Percentiles rank a stretch among this genome's conserved stretches.
Conservation (phyloP, 2,797 vertebrate species). For the Spheniscus humboldti region DNA sequence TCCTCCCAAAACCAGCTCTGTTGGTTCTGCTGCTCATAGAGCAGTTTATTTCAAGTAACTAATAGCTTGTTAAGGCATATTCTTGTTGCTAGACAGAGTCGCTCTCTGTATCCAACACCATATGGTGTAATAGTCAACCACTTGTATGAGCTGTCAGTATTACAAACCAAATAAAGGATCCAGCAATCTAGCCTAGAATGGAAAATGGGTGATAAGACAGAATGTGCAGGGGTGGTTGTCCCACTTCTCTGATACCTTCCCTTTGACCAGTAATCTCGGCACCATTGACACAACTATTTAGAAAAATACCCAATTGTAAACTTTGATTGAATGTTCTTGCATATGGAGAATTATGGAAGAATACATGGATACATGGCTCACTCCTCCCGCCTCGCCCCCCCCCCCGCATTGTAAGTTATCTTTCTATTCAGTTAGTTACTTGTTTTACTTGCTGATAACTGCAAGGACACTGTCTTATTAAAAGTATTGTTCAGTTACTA, state of each 20-base stretch:
- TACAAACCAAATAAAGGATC: not conserved
- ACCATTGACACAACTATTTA: not conserved
- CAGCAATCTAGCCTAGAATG: not conserved
- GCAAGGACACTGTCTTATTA: too few relatives aligned
- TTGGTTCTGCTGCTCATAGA: not conserved
- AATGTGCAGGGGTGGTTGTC: not conserved
- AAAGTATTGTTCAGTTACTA: too few relatives aligned
- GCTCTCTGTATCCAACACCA: not conserved
- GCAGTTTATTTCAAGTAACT: not conserved
- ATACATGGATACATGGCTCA: too few relatives aligned
- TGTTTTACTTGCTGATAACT: too few relatives aligned
- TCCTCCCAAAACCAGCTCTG: not conserved
- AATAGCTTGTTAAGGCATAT: not conserved
- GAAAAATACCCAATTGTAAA: not conserved
- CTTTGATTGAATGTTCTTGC: not conserved
- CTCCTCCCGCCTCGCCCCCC: too few relatives aligned
- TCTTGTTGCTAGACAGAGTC: not conserved
- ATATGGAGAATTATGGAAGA: not conserved
- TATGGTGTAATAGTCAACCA: too few relatives aligned
- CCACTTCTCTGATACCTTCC: not conserved
- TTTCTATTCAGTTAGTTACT: too few relatives aligned
- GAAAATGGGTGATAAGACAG: not conserved
- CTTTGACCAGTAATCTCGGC: not conserved
- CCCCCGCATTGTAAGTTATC: too few relatives aligned
- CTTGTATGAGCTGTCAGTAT: not conserved